A percentile compares a stretch with the other conserved stretches of the same genome.
Evolutionary conservation across 1,140 invertebrate species (phyloP).

Genomic region (Whitmania pigra): DNA sequence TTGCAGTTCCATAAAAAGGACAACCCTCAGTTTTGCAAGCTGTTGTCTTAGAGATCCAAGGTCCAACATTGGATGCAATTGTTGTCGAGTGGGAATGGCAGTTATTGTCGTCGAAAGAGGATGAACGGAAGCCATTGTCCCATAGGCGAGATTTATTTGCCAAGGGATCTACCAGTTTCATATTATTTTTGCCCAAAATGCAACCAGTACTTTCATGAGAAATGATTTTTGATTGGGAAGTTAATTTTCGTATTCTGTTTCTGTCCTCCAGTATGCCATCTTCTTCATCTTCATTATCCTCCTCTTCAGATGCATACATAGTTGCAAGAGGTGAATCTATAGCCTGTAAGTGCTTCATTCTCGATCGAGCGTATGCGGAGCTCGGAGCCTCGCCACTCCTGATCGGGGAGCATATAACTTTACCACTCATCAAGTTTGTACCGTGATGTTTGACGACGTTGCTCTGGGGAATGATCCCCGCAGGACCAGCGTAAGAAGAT

Average conservation of each 20-base stretch:
- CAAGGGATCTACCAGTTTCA: too few species aligned
- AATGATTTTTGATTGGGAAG: too few species aligned
- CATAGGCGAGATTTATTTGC: too few species aligned
- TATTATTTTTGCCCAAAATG: too few species aligned
- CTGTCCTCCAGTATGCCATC: background rate
- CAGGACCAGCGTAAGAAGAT: background rate
- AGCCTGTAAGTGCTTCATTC: background rate
- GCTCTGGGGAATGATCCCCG: background rate
- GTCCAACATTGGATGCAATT: too few species aligned
- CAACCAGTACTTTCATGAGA: too few species aligned
- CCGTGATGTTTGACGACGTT: background rate
- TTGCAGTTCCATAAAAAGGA: constrained; percentile 44
- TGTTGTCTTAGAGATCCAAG: too few species aligned
- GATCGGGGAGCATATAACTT: background rate
- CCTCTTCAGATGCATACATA: constrained; percentile 11
- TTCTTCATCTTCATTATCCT: constrained; percentile 3
- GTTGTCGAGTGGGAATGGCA: too few species aligned
- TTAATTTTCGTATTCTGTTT: too few species aligned
- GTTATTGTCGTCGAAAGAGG: too few species aligned
- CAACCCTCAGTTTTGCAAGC: constrained; percentile 39
- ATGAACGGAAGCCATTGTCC: too few species aligned
- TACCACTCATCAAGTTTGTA: background rate
- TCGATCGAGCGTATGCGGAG: background rate
- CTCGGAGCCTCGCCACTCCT: background rate
- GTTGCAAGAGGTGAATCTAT: background rate